Evolutionary conservation across 2,113 vertebrate genomes (phyloP), one percentile per base, ranked within the genome.

Genomic region (Castor canadensis): DNA sequence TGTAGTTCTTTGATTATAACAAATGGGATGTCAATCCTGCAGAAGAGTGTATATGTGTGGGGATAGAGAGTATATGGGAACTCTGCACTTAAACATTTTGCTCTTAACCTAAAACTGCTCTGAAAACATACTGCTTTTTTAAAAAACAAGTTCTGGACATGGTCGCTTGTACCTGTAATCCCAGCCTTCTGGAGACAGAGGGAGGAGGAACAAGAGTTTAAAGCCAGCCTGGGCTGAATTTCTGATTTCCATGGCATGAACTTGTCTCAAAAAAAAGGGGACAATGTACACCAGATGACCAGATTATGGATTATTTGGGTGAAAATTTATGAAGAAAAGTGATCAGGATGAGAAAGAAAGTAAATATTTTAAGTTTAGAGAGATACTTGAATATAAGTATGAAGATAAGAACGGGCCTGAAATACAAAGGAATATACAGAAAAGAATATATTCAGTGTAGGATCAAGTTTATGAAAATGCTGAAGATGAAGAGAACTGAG

Each of bases 1-100:
- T 7, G 2, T 15, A 40, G 30, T 32, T 67, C 13, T 1, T 22
- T 5, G 0, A 8, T 8, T 30, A 4, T n/a, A n/a, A n/a, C 10
- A 62, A 6, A 47, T 35, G 4, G 24, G 9, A 62, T 45, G 54
- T 64, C 30, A 22, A 4, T 38, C n/a, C 1, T 17, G 8, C 20
- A 19, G 60, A 32, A 79, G 30, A 6, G 47, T 45, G 11, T 43
- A 9, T 40, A 24, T 38, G n/a, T 16, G 10, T 38, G 13, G 24
- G n/a, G 24, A 6, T 69, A 22, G 16, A 8, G 6, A 12, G 16
- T 26, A 15, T 4, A 9, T 20, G 26, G 9, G n/a, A 64, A 30
- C 30, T 47, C 8, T 35, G 6, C 87, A 20, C 47, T n/a, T 3
- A 15, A 38, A 24, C 69, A 0, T 69, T 90, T 60, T 89, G 15